Conservation (phyloP, 2,113 vertebrate species). For the Calyptomena viridis region DNA sequence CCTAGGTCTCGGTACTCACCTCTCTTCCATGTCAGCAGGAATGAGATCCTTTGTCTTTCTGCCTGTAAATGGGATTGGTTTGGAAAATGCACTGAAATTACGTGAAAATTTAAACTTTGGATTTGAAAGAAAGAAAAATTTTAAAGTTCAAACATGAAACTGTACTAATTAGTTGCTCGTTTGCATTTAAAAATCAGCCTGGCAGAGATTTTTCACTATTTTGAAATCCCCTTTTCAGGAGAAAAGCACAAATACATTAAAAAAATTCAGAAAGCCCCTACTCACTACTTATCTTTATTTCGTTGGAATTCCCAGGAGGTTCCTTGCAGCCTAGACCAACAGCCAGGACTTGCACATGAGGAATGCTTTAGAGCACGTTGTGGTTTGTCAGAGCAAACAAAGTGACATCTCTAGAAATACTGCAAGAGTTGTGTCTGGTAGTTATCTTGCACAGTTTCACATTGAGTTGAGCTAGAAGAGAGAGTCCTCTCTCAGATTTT, state of each 20-base stretch:
- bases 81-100: neutral
- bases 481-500: neutral
- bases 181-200: neutral
- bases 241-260: accelerated
- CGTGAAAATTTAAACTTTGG: neutral
- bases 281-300: neutral
- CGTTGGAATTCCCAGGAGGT: neutral
- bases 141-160: neutral
- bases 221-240: neutral
- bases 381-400: neutral
- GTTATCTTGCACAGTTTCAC: neutral
- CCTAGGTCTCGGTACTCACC: neutral
- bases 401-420: neutral
- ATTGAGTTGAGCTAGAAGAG: neutral
- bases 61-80: neutral
- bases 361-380: neutral
- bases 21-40: neutral
- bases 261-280: neutral
- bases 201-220: neutral
- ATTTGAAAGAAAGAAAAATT: neutral
- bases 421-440: neutral
- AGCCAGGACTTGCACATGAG: neutral
- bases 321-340: neutral
- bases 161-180: neutral
- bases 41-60: neutral